These are phyloP conservation scores for Uropsilus gracilis DNA, from an alignment of 2,113 vertebrate species.

Conservation along the genomic window DNA sequence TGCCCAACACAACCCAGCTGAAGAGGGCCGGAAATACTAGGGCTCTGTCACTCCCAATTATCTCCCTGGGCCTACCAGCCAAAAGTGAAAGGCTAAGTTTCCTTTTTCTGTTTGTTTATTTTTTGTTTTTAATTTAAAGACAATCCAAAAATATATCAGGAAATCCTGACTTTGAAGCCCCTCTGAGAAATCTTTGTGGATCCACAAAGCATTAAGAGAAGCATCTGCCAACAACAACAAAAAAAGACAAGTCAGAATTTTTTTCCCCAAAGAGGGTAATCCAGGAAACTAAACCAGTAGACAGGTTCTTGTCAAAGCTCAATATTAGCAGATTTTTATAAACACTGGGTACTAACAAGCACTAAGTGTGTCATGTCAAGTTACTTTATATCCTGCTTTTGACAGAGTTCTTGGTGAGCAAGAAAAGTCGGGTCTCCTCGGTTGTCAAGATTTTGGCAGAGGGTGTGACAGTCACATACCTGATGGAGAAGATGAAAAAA, in stretches of 20 bases:
- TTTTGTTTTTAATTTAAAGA: background rate
- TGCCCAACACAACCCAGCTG: background rate
- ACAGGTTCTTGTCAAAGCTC: background rate
- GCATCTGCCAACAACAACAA: background rate
- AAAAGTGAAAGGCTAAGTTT: background rate
- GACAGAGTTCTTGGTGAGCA: constrained; percentile 26
- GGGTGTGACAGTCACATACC: background rate
- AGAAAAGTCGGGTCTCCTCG: background rate
- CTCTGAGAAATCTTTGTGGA: background rate
- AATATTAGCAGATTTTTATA: background rate
- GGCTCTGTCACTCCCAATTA: background rate
- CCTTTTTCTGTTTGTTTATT: no score
- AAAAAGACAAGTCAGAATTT: background rate
- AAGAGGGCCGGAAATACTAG: background rate
- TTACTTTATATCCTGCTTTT: background rate
- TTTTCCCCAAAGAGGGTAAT: background rate
- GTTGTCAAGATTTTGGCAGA: background rate
- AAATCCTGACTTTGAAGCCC: background rate
- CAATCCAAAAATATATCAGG: background rate
- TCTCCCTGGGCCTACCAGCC: background rate
- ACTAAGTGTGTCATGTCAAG: background rate
- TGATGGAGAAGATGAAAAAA: background rate
- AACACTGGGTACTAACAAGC: constrained; percentile 4
- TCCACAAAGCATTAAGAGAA: background rate
- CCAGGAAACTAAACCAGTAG: constrained; percentile 18